These are phyloP conservation scores for Oncorhynchus mykiss DNA, from an alignment of 2,113 vertebrate genomes.

Conservation along the genomic window DNA sequence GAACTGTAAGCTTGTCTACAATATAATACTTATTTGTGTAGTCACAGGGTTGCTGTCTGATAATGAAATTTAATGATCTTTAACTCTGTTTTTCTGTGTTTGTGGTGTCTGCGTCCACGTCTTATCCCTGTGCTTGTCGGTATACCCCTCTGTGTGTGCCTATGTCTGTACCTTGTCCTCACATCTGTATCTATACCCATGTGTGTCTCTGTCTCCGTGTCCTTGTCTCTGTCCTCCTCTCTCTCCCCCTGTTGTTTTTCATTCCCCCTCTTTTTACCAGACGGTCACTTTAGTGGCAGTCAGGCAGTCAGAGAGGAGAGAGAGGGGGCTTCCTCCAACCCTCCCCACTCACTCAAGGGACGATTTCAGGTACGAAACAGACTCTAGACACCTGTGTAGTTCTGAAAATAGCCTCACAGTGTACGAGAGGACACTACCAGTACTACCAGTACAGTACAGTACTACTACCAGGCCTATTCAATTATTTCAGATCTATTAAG, in stretches of 20 bases:
- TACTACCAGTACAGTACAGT: too few relatives aligned
- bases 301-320: constrained; percentile 57
- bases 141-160: constrained; percentile 41
- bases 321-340: constrained; percentile 37
- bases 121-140: constrained; percentile 1
- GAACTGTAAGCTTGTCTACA: background rate
- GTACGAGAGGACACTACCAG: too few relatives aligned
- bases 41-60: background rate
- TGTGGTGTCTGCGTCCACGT: constrained; percentile 19
- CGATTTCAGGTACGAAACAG: constrained; percentile 67
- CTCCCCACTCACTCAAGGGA: constrained; percentile 59
- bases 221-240: constrained; percentile 37
- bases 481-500: too few relatives aligned
- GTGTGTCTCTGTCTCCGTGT: constrained; percentile 50
- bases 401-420: too few relatives aligned
- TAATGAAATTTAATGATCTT: constrained; percentile 12
- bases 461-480: too few relatives aligned
- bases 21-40: too few relatives aligned
- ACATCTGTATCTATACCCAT: constrained; percentile 47
- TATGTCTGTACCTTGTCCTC: constrained; percentile 21
- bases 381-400: too few relatives aligned
- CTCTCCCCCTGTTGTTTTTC: constrained; percentile 49
- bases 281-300: constrained; percentile 50
- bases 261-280: constrained; percentile 59
- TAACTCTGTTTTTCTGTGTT: constrained; percentile 55